These are phyloP conservation scores for Cephonodes hylas DNA, from an alignment of 2,888 invertebrate genomes.

Conservation along the genomic window DNA sequence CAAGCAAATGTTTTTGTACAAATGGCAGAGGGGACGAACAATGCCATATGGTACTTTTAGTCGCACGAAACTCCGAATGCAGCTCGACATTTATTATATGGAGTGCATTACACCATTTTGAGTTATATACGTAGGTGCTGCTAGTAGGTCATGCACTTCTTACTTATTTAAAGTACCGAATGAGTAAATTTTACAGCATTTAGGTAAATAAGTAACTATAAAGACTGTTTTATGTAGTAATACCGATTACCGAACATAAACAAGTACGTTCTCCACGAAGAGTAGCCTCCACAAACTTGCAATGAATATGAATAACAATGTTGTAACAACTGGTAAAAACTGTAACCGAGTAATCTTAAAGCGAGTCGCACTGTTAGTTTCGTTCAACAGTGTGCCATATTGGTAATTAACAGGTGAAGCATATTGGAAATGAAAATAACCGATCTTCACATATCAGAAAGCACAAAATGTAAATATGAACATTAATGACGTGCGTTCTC, in stretches of 20 bases:
- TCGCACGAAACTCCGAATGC: background rate
- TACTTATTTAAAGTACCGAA: too few species aligned
- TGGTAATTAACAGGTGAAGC: background rate
- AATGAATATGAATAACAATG: background rate
- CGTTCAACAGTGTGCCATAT: background rate
- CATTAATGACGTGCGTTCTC: background rate
- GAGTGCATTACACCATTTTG: too few species aligned
- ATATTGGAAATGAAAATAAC: background rate
- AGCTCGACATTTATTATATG: too few species aligned
- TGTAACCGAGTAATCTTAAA: background rate
- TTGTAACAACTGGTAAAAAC: too few species aligned
- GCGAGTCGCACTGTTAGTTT: background rate
- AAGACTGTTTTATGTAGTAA: too few species aligned
- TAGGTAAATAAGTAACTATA: too few species aligned
- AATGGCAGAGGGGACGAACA: background rate
- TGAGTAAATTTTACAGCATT: too few species aligned
- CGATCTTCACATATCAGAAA: background rate
- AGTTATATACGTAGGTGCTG: too few species aligned
- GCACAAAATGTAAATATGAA: conserved; percentile 9
- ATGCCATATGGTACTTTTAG: background rate
- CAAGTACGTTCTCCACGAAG: too few species aligned
- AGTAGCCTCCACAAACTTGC: too few species aligned
- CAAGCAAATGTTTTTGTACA: background rate
- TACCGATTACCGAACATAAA: too few species aligned
- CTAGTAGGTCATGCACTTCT: too few species aligned